Evolutionary conservation across 2,113 vertebrate genomes (phyloP).

Genomic region (Tamias sibiricus): DNA sequence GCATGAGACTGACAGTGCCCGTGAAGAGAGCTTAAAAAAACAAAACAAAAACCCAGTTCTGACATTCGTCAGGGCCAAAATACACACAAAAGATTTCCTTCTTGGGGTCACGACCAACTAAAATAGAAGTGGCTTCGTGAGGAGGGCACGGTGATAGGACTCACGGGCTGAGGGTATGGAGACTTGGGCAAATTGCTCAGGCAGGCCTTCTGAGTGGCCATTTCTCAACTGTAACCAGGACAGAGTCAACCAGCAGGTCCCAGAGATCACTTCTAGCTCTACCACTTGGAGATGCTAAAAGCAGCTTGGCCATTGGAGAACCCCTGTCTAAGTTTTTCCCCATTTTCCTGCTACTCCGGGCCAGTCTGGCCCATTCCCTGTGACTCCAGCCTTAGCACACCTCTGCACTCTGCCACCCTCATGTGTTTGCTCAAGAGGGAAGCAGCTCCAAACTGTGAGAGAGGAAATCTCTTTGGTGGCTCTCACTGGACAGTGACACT

Average conservation of each 20-base stretch:
- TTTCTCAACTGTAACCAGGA: neutral
- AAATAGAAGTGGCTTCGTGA: neutral
- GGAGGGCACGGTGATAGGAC: neutral
- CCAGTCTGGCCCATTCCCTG: neutral
- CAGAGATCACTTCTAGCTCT: too few relatives aligned
- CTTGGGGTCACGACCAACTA: neutral
- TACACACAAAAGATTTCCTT: neutral
- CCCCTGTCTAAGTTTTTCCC: neutral
- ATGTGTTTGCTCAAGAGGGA: neutral
- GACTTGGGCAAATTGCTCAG: too few relatives aligned
- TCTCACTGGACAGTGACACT: neutral
- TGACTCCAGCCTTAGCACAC: neutral
- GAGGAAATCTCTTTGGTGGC: neutral
- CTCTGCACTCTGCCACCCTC: neutral
- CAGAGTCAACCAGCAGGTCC: neutral
- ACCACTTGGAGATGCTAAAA: neutral
- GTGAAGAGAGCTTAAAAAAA: constrained; percentile 43
- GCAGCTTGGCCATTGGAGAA: neutral
- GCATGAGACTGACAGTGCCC: neutral
- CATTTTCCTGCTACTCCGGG: neutral
- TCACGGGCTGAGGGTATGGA: neutral
- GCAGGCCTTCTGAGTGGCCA: neutral
- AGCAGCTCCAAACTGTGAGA: neutral
- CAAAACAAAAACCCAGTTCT: constrained; percentile 30
- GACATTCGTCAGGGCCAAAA: constrained; percentile 45